Evolutionary conservation across 2,113 vertebrate species (phyloP).

Genomic region (Ochotona curzoniae): DNA sequence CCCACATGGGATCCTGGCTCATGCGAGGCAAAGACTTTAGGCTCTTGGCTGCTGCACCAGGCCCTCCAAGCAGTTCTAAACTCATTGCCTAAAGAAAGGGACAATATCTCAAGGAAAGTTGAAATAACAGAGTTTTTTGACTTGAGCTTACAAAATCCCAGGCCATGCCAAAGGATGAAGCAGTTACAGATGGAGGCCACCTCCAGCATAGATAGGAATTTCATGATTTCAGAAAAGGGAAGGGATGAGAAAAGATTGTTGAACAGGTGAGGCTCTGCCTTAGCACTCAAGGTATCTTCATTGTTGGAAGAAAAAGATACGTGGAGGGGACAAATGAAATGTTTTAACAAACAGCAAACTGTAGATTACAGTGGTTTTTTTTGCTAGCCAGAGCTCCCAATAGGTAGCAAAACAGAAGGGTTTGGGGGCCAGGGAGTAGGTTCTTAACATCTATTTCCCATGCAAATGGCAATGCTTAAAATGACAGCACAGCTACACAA

Average conservation of each 20-base stretch:
- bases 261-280: background rate
- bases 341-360: background rate
- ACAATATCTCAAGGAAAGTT: background rate
- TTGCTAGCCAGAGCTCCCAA: background rate
- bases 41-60: too few relatives aligned
- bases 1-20: too few relatives aligned
- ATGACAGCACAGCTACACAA: too few relatives aligned
- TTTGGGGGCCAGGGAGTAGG: background rate
- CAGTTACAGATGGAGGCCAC: background rate
- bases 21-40: too few relatives aligned
- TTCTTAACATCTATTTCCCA: background rate
- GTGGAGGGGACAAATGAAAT: background rate
- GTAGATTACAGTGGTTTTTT: background rate
- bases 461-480: background rate
- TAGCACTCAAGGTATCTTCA: background rate
- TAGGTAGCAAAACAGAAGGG: background rate
- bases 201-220: background rate
- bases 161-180: background rate
- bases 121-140: background rate
- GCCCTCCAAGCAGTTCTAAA: background rate
- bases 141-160: background rate
- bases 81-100: background rate
- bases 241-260: background rate
- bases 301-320: background rate
- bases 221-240: background rate